These are phyloP conservation scores for silkworm (Bombyx mori) DNA, from an alignment of 1,140 invertebrate genomes.

Conservation along the genomic window ASM3026992v2 NC_085123.1:5372501-5373000, in stretches of 20 bases:
- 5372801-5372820: slow-evolving; percentile 21
- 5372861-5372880: slow-evolving; percentile 9
- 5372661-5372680: not conserved
- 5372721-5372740: not conserved
- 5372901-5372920: slow-evolving; percentile 25
- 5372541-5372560: too few species aligned
- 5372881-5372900: slow-evolving; percentile 20
- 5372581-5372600: too few species aligned
- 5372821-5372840: slow-evolving; percentile 33
- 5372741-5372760: not conserved
- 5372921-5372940: slow-evolving; percentile 12
- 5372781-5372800: slow-evolving; percentile 18
- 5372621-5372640: not conserved
- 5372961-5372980: slow-evolving; percentile 8
- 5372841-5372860: slow-evolving; percentile 16
- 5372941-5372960: slow-evolving; percentile 8
- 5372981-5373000: slow-evolving; percentile 7
- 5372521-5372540: too few species aligned
- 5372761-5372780: not conserved
- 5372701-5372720: not conserved
- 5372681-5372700: not conserved
- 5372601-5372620: too few species aligned
- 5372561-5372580: too few species aligned
- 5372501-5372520: too few species aligned
- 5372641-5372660: not conserved